phyloP scores from a whole-genome alignment of 2,113 vertebrate genomes.

The Onychostoma macrolepis region DNA sequence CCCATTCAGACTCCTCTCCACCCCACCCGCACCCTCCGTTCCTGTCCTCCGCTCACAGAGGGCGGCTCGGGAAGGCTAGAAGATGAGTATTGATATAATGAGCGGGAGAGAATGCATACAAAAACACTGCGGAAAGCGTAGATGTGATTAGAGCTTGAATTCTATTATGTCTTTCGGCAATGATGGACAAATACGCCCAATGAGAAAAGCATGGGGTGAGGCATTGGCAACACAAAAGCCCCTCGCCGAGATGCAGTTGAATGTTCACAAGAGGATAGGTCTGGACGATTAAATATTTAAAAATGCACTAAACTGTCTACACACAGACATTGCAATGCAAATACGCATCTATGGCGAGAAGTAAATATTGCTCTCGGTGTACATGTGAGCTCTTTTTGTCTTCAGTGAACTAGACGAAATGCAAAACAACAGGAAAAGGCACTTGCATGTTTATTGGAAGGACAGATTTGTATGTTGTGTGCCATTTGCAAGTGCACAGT shows the following conservation, averaged over 20 bases:
- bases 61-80: constrained; percentile 31
- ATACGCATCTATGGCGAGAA: constrained; percentile 21
- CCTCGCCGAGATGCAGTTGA: constrained; percentile 26
- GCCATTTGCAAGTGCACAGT: constrained; percentile 31
- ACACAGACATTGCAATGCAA: constrained; percentile 42
- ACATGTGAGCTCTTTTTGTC: constrained; percentile 25
- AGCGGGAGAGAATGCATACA: constrained; percentile 41
- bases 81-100: constrained; percentile 60
- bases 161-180: constrained; percentile 50
- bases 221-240: constrained; percentile 40
- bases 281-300: constrained; percentile 49
- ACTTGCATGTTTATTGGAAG: constrained; percentile 26
- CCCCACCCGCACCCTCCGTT: constrained; percentile 30
- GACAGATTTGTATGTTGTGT: constrained; percentile 10
- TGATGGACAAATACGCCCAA: constrained; percentile 49
- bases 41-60: constrained; percentile 49
- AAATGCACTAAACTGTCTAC: constrained; percentile 44
- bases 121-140: constrained; percentile 38
- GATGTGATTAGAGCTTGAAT: constrained; percentile 52
- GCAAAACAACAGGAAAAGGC: constrained; percentile 27
- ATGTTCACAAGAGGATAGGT: constrained; percentile 28
- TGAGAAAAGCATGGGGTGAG: constrained; percentile 47
- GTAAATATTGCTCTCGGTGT: constrained; percentile 46
- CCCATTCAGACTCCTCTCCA: constrained; percentile 41
- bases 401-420: constrained; percentile 27